Conservation (phyloP, 2,797 vertebrate genomes). For the Acomys russatus region DNA sequence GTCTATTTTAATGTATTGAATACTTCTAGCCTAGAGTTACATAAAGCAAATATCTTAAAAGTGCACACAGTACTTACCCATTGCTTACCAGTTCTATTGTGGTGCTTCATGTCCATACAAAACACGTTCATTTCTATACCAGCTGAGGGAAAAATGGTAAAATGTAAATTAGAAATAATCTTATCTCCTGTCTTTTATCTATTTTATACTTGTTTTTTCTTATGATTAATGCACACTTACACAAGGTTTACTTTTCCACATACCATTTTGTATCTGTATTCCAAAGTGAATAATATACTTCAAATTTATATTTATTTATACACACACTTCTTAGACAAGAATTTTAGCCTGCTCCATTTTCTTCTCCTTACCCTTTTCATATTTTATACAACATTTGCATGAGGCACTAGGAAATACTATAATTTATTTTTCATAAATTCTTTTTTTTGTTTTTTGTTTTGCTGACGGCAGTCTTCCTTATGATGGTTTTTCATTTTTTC, state of each 20-base stretch:
- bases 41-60: slow-evolving; percentile 82
- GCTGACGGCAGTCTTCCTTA: slow-evolving; percentile 33
- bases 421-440: slow-evolving; percentile 72
- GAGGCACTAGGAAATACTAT: slow-evolving; percentile 24
- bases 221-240: slow-evolving; percentile 18
- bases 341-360: slow-evolving; percentile 44
- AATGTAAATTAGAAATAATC: slow-evolving; percentile 73
- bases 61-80: slow-evolving; percentile 80
- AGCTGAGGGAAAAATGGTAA: slow-evolving; percentile 81
- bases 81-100: slow-evolving; percentile 81
- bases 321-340: background rate
- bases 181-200: slow-evolving; percentile 19
- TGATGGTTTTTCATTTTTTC: slow-evolving; percentile 69
- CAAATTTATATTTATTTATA: slow-evolving; percentile 39
- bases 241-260: background rate
- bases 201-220: slow-evolving; percentile 17
- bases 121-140: slow-evolving; percentile 82
- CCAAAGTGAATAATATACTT: slow-evolving; percentile 29
- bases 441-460: slow-evolving; percentile 82
- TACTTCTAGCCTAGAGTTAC: slow-evolving; percentile 78
- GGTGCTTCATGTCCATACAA: slow-evolving; percentile 74
- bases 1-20: slow-evolving; percentile 79
- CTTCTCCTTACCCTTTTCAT: slow-evolving; percentile 19
- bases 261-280: slow-evolving; percentile 35
- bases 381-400: slow-evolving; percentile 59